phyloP scores from a whole-genome alignment of 2,888 invertebrate genomes.

The Sphaeridia pumilis region DNA sequence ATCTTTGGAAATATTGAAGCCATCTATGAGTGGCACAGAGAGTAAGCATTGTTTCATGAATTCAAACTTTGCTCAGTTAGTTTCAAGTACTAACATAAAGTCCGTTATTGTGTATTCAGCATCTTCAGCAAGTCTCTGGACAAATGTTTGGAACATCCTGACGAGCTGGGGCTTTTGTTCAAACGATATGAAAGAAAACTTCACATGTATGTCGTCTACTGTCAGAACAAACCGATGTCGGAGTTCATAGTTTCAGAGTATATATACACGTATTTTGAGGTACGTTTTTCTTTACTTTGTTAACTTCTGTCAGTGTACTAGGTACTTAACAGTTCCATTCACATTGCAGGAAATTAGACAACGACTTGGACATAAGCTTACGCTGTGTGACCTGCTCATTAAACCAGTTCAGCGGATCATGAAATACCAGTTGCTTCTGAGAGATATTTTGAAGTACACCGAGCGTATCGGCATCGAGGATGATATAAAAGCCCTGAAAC shows the following conservation, averaged over 20 bases:
- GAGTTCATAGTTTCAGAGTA: constrained; percentile 95
- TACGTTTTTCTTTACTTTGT: constrained; percentile 37
- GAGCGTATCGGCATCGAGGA: constrained; percentile 64
- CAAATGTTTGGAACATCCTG: constrained; percentile 72
- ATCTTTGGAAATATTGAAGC: constrained; percentile 96
- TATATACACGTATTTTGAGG: constrained; percentile 80
- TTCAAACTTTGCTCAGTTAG: too few species aligned
- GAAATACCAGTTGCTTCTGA: constrained; percentile 79
- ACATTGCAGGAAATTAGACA: constrained; percentile 62
- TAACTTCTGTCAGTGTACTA: background rate
- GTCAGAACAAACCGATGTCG: constrained; percentile 97
- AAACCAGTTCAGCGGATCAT: constrained; percentile 98
- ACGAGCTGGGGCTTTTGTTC: constrained; percentile 72
- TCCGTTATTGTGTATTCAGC: constrained; percentile 47
- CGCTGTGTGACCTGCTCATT: constrained; percentile 87
- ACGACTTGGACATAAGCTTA: constrained; percentile 83
- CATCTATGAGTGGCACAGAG: constrained; percentile 95
- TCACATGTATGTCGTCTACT: constrained; percentile 94
- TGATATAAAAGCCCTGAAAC: constrained; percentile 65
- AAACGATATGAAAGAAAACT: constrained; percentile 80
- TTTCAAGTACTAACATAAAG: too few species aligned
- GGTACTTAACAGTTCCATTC: constrained; percentile 4
- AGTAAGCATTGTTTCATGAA: constrained; percentile 59
- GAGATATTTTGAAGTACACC: constrained; percentile 76
- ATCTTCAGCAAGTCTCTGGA: constrained; percentile 79